A percentile compares a stretch with the other conserved stretches of the same genome.
These are phyloP conservation scores for Pangasius sanitwongsei DNA, from an alignment of 2,797 vertebrate species.

Conservation along the genomic window DNA sequence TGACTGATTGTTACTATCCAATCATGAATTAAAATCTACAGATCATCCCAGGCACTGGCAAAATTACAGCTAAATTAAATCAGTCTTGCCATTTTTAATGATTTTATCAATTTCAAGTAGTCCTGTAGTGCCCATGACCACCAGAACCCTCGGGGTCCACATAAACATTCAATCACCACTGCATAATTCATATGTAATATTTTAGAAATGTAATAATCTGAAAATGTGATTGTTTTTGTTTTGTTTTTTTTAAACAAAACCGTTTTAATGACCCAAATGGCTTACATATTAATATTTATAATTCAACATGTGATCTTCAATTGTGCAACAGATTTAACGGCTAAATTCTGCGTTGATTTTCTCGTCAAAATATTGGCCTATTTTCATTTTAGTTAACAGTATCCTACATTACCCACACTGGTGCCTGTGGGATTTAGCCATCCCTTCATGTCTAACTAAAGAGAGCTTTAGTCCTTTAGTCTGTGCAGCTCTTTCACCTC, in stretches of 20 bases:
- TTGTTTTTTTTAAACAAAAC: no score
- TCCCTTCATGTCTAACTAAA: not conserved
- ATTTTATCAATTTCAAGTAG: not conserved
- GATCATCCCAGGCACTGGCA: not conserved
- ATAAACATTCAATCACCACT: not conserved
- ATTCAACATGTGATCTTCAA: not conserved
- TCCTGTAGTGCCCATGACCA: not conserved
- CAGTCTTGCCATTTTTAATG: not conserved
- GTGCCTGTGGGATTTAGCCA: not conserved
- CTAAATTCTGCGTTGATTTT: not conserved
- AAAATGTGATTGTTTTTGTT: no score
- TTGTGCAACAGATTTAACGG: not conserved
- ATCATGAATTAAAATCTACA: not conserved
- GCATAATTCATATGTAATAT: conserved; percentile 4
- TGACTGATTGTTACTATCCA: not conserved
- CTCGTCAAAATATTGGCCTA: not conserved
- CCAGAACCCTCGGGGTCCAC: not conserved
- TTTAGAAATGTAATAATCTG: not conserved
- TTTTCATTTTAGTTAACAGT: not conserved
- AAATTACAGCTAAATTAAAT: not conserved
- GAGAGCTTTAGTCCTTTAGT: not conserved
- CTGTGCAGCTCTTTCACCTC: not conserved
- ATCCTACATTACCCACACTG: not conserved
- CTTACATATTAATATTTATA: not conserved
- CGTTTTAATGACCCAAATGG: no score